Evolutionary conservation across 2,113 vertebrate genomes (phyloP).

Genomic region (Scopus umbretta): DNA sequence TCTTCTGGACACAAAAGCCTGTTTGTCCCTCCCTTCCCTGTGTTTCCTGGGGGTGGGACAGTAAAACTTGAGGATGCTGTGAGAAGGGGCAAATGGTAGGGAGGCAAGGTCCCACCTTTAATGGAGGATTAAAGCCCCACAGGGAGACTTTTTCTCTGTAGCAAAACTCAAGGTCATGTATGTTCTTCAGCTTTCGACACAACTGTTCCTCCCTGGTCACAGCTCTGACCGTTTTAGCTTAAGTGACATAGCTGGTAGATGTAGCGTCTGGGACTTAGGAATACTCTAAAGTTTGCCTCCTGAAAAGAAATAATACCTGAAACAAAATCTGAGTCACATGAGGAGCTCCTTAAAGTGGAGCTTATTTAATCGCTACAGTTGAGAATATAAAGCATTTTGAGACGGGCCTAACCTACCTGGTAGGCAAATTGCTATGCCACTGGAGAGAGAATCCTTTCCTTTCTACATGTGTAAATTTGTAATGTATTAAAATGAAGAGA

Average conservation of each 20-base stretch:
- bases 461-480: neutral
- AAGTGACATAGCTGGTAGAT: neutral
- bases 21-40: neutral
- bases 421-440: neutral
- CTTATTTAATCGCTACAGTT: neutral
- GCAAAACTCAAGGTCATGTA: neutral
- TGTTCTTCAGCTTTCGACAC: neutral
- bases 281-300: neutral
- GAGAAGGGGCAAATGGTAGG: neutral
- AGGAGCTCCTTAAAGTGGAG: neutral
- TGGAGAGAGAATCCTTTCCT: neutral
- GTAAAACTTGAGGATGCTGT: neutral
- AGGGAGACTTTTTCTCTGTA: neutral
- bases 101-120: neutral
- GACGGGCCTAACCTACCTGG: neutral
- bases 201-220: neutral
- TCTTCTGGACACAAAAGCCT: neutral
- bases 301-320: neutral
- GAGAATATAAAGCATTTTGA: neutral
- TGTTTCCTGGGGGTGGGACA: neutral
- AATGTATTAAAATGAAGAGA: constrained; percentile 16
- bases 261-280: neutral
- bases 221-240: neutral
- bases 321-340: neutral
- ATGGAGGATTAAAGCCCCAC: neutral